These are phyloP conservation scores for Rhagonycha fulva DNA, from an alignment of 2,888 invertebrate species.

Conservation along the genomic window DNA sequence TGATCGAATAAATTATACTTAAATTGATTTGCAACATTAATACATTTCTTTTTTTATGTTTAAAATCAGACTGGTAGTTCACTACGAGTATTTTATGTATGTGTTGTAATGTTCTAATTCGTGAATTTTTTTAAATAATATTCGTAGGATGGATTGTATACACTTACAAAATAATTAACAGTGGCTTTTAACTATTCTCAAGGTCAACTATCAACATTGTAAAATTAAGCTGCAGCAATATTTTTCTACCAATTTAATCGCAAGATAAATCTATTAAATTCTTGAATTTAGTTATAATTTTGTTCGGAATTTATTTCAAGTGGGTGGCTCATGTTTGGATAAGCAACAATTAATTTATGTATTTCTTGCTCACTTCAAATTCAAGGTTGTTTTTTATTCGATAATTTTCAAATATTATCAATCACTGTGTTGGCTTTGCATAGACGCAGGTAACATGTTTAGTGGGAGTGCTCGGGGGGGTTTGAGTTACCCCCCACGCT, in stretches of 20 bases:
- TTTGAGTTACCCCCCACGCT: too few relatives aligned
- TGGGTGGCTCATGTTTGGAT: not conserved
- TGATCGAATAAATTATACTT: not conserved
- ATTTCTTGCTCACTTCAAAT: not conserved
- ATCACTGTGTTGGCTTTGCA: not conserved
- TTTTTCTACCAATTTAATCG: not conserved
- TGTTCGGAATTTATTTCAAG: not conserved
- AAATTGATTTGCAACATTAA: not conserved
- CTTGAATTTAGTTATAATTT: not conserved
- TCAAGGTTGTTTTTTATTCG: not conserved
- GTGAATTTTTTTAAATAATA: not conserved
- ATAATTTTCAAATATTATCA: not conserved
- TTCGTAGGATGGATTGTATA: not conserved
- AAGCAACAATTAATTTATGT: not conserved
- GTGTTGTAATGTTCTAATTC: not conserved
- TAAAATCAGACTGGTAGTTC: not conserved
- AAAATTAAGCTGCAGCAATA: not conserved
- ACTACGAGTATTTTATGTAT: not conserved
- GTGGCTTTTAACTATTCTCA: not conserved
- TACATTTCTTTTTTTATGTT: not conserved
- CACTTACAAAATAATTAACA: too few relatives aligned
- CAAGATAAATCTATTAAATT: not conserved
- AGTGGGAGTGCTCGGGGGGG: too few relatives aligned
- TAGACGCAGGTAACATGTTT: too few relatives aligned
- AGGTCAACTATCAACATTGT: not conserved